Percentiles rank a stretch among this genome's conserved stretches.
Conservation (phyloP, 2,797 vertebrate species). For the Masticophis lateralis region DNA sequence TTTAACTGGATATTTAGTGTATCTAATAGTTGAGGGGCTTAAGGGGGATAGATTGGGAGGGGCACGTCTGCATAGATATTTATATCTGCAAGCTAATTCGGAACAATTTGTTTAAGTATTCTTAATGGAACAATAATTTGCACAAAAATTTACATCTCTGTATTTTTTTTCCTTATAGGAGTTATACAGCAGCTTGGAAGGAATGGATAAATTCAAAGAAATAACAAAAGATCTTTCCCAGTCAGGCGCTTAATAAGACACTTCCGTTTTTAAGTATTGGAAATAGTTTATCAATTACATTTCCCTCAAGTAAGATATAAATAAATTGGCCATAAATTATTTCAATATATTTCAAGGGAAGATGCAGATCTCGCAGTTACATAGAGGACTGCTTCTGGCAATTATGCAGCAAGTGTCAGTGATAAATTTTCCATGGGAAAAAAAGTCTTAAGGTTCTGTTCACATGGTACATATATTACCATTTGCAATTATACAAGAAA, state of each 20-base stretch:
- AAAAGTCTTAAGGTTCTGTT: neutral
- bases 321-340: conserved; percentile 9
- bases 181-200: neutral
- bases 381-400: conserved; percentile 13
- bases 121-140: neutral
- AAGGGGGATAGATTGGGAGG: neutral
- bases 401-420: conserved; percentile 19
- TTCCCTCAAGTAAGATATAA: conserved; percentile 40
- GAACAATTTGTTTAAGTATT: neutral
- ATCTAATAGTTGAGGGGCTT: neutral
- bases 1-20: neutral
- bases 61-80: neutral
- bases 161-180: neutral
- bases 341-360: conserved; percentile 31
- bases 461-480: neutral
- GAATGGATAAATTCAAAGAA: neutral
- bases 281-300: conserved; percentile 35
- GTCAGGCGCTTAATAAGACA: conserved; percentile 23
- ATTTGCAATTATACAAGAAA: conserved; percentile 7
- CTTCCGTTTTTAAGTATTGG: conserved; percentile 25
- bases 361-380: conserved; percentile 22
- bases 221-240: neutral
- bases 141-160: neutral
- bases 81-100: neutral
- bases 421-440: conserved; percentile 23